A percentile compares a stretch with the other conserved stretches of the same genome.
These are phyloP conservation scores for Mythimna loreyi DNA, from an alignment of 2,888 invertebrate species.

Conservation along the genomic window DNA sequence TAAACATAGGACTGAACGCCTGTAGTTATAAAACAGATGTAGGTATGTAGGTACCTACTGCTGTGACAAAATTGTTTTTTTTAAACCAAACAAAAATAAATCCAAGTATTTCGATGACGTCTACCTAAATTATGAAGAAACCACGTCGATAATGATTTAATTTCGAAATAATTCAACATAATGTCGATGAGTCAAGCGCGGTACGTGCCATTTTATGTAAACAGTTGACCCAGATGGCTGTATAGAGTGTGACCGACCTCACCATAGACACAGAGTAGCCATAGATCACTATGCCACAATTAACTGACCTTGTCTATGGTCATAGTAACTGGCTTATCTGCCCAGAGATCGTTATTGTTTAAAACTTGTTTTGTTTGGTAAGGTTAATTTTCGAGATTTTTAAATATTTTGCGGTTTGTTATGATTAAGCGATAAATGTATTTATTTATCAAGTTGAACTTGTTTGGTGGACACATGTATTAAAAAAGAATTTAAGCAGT, in stretches of 20 bases:
- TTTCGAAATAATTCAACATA: conserved; percentile 72
- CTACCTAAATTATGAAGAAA: conserved; percentile 53
- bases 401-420: neutral
- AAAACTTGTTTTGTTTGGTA: conserved; percentile 35
- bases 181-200: conserved; percentile 73
- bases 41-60: no score
- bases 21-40: neutral
- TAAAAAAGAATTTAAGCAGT: no score
- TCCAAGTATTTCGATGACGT: conserved; percentile 54
- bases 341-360: conserved; percentile 27
- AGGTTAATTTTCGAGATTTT: conserved; percentile 12
- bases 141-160: conserved; percentile 50
- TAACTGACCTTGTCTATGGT: conserved; percentile 56
- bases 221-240: conserved; percentile 80
- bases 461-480: neutral
- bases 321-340: conserved; percentile 53
- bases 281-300: conserved; percentile 50
- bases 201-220: conserved; percentile 75
- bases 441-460: neutral
- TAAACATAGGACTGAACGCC: neutral
- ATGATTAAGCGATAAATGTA: neutral
- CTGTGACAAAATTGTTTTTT: neutral
- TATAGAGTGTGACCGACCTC: conserved; percentile 29
- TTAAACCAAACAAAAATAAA: conserved; percentile 18
- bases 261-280: no score